Base-by-base conservation (phyloP, 2,888 invertebrate genomes). In the Corythucha ciliata region DNA sequence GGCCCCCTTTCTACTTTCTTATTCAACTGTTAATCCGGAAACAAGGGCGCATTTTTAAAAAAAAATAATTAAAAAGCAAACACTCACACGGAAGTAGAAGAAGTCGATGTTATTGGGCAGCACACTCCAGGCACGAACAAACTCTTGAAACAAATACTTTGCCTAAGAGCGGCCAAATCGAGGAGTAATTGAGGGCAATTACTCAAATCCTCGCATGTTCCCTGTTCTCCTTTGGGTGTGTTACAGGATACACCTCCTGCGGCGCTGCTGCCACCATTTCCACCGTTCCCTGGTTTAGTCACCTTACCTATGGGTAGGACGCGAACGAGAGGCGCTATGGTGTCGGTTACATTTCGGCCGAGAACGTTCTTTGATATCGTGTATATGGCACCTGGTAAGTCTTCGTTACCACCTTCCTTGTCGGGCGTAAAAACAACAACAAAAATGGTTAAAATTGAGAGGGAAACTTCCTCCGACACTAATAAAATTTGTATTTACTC, bases 51-150 rank as follows among this genome's bases (percentile, higher is more conserved):
- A n/a, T n/a, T n/a, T n/a, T n/a, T n/a, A n/a, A n/a, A n/a, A n/a
- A n/a, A n/a, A n/a, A n/a, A n/a, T n/a, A n/a, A n/a, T n/a, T n/a
- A n/a, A n/a, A n/a, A n/a, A n/a, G n/a, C n/a, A n/a, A n/a, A n/a
- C n/a, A n/a, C n/a, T n/a, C n/a, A n/a, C n/a, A n/a, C n/a, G n/a
- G n/a, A n/a, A n/a, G n/a, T n/a, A n/a, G n/a, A n/a, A n/a, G n/a
- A n/a, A n/a, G n/a, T n/a, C n/a, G 42, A 39, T 34, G 21, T 34
- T 12, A 40, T 20, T 14, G 91, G 91, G 67, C 92, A 92, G 65
- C 92, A 92, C 2, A 92, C 91, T 1, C 92, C 92, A 1, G 92
- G 92, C 2, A 88, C 85, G 63, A 91, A 90, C 2, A 91, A 73
- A 57, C 85, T 87, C 70, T 91, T 90, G 65, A 92, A 92, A 64